Conservation (phyloP, 1,140 invertebrate species). For the Whitmania pigra region DNA sequence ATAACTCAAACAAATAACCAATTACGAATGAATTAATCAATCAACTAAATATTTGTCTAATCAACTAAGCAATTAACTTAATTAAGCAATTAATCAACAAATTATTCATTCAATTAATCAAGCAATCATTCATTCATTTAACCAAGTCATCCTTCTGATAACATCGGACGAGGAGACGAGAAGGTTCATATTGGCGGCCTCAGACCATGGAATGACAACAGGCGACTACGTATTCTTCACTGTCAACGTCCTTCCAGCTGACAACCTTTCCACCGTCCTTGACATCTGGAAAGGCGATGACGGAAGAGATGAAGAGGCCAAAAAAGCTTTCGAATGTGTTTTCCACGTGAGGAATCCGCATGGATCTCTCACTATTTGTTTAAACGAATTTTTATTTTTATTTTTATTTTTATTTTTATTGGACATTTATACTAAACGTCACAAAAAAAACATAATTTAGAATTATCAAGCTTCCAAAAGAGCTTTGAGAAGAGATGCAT, state of each 20-base stretch:
- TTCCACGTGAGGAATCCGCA: conserved; percentile 19
- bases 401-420: neutral
- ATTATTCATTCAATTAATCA: neutral
- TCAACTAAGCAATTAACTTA: too few species aligned
- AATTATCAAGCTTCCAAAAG: too few species aligned
- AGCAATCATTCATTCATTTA: neutral
- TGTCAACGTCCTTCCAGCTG: conserved; percentile 18
- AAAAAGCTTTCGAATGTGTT: conserved; percentile 21
- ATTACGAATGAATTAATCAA: too few species aligned
- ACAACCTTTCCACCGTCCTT: conserved; percentile 7
- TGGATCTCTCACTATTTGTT: neutral
- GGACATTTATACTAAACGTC: neutral
- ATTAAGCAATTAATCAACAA: neutral
- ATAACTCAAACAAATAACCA: too few species aligned
- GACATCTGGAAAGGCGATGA: conserved; percentile 18
- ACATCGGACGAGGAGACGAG: conserved; percentile 10
- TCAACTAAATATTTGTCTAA: too few species aligned
- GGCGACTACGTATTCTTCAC: conserved; percentile 23
- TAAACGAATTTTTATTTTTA: neutral
- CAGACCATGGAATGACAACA: conserved; percentile 15
- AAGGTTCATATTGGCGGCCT: conserved; percentile 13
- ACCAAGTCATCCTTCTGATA: conserved; percentile 13
- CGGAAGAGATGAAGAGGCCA: conserved; percentile 19
- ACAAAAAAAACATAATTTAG: neutral
- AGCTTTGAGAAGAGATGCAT: too few species aligned